phyloP scores from a whole-genome alignment of 2,797 vertebrate species.

The Halcyon chelicuti region DNA sequence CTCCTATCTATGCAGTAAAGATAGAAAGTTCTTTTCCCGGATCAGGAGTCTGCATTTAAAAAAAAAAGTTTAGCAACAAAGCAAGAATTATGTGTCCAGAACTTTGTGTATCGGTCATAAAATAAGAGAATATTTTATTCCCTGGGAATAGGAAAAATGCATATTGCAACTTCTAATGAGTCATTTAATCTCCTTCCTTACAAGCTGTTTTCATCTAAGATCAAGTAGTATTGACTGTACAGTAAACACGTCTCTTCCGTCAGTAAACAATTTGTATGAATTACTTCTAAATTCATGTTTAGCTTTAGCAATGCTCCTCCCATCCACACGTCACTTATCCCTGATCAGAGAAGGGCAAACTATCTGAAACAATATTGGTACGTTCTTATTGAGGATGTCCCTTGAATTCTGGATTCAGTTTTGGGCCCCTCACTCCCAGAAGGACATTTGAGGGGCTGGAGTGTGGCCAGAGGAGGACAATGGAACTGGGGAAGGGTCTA shows the following conservation, averaged over 20 bases:
- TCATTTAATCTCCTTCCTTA: constrained; percentile 11
- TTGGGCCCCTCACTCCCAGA: neutral
- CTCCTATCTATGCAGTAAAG: neutral
- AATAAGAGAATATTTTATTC: neutral
- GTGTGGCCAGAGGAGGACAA: no score
- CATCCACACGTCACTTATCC: neutral
- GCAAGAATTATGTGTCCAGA: neutral
- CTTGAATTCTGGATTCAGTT: neutral
- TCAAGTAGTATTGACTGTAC: constrained; percentile 29
- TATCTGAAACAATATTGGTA: neutral
- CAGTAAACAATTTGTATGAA: constrained; percentile 23
- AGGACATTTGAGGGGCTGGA: neutral
- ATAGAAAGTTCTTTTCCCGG: neutral
- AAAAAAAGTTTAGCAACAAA: neutral
- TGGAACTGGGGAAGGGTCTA: no score
- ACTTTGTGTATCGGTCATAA: neutral
- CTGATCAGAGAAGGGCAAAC: neutral
- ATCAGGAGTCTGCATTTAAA: neutral
- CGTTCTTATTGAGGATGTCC: no score
- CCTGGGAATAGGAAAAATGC: neutral
- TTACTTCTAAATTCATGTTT: neutral
- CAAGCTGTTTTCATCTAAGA: constrained; percentile 23
- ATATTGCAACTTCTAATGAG: constrained; percentile 11
- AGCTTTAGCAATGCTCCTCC: neutral
- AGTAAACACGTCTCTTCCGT: constrained; percentile 5